Percentiles rank a stretch among this genome's conserved stretches.
Evolutionary conservation across 2,797 vertebrate species (phyloP).

Genomic region (Limosa lapponica): DNA sequence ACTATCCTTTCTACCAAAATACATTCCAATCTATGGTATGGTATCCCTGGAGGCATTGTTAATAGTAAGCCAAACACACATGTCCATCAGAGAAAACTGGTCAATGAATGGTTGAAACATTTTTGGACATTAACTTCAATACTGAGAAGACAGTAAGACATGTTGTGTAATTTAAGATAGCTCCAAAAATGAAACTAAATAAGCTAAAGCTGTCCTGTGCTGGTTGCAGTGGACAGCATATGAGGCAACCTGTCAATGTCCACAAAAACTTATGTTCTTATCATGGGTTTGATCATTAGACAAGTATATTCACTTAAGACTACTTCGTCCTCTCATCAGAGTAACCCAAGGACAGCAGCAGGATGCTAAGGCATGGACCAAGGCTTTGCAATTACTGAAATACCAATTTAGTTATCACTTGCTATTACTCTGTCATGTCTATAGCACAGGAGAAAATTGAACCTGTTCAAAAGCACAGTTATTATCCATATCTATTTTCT

Average conservation of each 20-base stretch:
- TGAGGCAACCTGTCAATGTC: not conserved
- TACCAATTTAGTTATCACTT: slow-evolving; percentile 28
- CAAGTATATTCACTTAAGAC: not conserved
- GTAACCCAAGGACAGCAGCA: not conserved
- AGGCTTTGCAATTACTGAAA: slow-evolving; percentile 35
- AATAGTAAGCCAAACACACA: not conserved
- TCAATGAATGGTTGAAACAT: not conserved
- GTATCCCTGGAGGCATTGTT: not conserved
- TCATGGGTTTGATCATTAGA: not conserved
- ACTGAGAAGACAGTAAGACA: not conserved
- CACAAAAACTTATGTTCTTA: too few relatives aligned
- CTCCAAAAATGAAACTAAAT: not conserved
- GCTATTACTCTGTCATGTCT: slow-evolving; percentile 16
- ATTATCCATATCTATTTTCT: slow-evolving; percentile 30
- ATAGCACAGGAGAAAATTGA: not conserved
- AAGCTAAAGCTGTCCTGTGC: not conserved
- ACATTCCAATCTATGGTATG: not conserved
- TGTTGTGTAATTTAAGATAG: not conserved
- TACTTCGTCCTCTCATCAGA: not conserved
- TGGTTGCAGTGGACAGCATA: not conserved
- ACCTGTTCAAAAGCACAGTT: slow-evolving; percentile 1
- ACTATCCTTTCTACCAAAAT: not conserved
- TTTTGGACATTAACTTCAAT: not conserved
- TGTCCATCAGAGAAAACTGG: not conserved
- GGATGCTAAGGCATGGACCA: not conserved